Base-by-base conservation (phyloP, 2,888 invertebrate genomes). In the Xestobium rufovillosum region DNA sequence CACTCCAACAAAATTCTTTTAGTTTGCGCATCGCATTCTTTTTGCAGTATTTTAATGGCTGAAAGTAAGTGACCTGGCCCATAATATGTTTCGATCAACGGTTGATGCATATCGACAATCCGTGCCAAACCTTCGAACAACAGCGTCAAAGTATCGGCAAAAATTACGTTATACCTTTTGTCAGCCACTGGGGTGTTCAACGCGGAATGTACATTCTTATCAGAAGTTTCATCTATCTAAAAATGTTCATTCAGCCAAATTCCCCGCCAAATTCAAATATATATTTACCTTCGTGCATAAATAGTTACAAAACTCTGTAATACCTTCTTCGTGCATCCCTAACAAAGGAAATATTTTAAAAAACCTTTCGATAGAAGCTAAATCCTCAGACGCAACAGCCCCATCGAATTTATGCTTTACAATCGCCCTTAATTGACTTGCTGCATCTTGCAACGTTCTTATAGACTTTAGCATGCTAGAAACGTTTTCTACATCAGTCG, bases 301-400 rank as follows among this genome's bases (percentile, higher is more conserved):
- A 62, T 92, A 95, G 29, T 76, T 76, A 16, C 90, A 87, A 57
- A 95, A 91, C 52, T 89, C 80, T 39, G 78, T 77, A 9, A 98
- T 76, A 0, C 97, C 97, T 51, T 89, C 87, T 26, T 84, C 79
- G 42, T 95, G 88, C 66, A 89, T 83, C 11, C 91, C 91, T 4
- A 99, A 71, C 41, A 96, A 71, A 0, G 98, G 97, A 66, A 96
- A 98, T 55, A 98, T 81, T 66, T 96, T 96, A 64, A 97, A 97
- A 60, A 96, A 89, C 36, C 96, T 71, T 61, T 96, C 94, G 11
- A 96, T 87, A 0, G 87, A 85, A 0, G 86, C 84, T 26, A 89
- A 74, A 63, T 97, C 95, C 52, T 88, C 87, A 33, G 78, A 79
- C 37, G 78, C 76, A 0, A 95, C 86, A 3, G 97, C 91, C 57